Evolutionary conservation across 1,140 invertebrate species (phyloP).

Genomic region (Phortica variegata): DNA sequence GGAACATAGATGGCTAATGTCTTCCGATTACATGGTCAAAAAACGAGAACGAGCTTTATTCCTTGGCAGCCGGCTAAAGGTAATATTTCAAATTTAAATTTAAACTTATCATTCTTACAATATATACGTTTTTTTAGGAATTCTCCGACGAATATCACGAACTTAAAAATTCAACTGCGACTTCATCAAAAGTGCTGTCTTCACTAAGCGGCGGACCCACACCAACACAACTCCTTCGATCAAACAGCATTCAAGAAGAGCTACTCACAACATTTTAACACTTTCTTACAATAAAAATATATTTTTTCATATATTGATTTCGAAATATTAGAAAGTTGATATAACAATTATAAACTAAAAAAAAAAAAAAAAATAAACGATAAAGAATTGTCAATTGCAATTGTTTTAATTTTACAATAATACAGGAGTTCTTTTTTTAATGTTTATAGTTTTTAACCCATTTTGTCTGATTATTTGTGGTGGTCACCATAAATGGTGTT

Average conservation of each 20-base stretch:
- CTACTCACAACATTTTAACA: constrained; percentile 62
- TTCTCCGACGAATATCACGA: constrained; percentile 76
- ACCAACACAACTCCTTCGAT: constrained; percentile 66
- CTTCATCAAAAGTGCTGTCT: constrained; percentile 61
- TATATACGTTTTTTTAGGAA: constrained; percentile 58
- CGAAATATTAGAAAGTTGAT: no score
- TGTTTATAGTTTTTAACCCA: no score
- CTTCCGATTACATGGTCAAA: constrained; percentile 89
- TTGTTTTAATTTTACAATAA: no score
- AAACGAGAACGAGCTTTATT: constrained; percentile 87
- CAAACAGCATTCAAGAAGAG: constrained; percentile 80
- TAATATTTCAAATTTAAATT: constrained; percentile 34
- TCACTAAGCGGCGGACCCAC: constrained; percentile 58
- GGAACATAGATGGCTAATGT: constrained; percentile 92
- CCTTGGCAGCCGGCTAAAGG: constrained; percentile 77
- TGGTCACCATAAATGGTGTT: no score
- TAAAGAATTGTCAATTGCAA: no score
- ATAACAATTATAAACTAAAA: no score
- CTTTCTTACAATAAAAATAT: no score
- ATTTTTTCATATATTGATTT: no score
- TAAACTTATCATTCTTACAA: constrained; percentile 5
- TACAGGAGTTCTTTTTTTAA: no score
- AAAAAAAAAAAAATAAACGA: no score
- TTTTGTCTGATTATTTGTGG: no score
- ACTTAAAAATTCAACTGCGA: constrained; percentile 63